Evolutionary conservation across 2,888 invertebrate genomes (phyloP), one percentile per base, ranked within the genome.

Genomic region (Zonitis immaculata): DNA sequence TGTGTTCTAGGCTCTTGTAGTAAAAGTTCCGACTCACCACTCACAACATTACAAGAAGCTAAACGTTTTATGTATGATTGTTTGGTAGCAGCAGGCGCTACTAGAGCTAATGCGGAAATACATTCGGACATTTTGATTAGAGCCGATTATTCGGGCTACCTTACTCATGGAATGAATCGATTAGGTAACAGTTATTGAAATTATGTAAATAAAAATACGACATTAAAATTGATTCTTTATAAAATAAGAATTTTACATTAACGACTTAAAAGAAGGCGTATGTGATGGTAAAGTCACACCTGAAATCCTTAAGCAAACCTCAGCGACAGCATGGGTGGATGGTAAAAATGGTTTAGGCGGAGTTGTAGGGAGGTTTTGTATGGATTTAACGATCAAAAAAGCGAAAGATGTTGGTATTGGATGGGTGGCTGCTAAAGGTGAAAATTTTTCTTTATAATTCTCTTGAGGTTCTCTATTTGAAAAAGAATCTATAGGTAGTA

Each of bases 111-210:
- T 76, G 5, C 83, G 87, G 88, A 0, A 66, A 73, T 14, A 79
- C 78, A 3, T 78, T 89, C 87, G 0, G 84, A 88, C 64, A 79
- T 87, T 42, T 74, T 91, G 44, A 79, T 86, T 35, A 83, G 81
- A 27, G 86, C 87, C 4, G 88, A 88, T 71, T 80, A 83, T 63
- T 73, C 85, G 49, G 88, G 88, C 1, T 86, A 88, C 66, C 86
- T 80, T 69, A 87, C 86, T 64, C 88, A 89, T 68, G 88, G 88
- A 5, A 77, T 89, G 65, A 87, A 87, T 67, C 72, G 88, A 65
- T 70, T 88, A 58, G 72, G 75, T 54, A n/a, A n/a, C n/a, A n/a
- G n/a, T n/a, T n/a, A n/a, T 80, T 84, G 79, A 88, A 88, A 71
- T 78, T 87, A 3, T 72, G 14, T 86, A 87, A 62, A 77, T 88